These are phyloP conservation scores for Microtus ochrogaster DNA, from an alignment of 2,113 vertebrate species.

Conservation along the genomic window DNA sequence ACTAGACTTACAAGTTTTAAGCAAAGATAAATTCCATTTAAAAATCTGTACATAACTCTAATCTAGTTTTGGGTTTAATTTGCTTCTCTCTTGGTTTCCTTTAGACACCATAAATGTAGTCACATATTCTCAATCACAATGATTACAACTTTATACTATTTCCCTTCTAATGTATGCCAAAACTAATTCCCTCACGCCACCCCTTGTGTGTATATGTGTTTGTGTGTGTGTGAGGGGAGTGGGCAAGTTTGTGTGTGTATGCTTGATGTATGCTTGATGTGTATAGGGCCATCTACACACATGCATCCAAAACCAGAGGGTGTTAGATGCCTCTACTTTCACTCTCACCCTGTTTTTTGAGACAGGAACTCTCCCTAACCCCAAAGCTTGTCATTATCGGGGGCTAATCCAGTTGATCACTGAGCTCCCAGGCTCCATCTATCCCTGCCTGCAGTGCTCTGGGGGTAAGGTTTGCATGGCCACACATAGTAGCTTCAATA, in stretches of 20 bases:
- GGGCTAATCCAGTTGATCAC: not conserved
- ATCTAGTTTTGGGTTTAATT: not conserved
- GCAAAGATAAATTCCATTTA: not conserved
- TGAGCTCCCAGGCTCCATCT: not conserved
- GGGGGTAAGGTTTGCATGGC: too few species aligned
- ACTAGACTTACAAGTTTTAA: not conserved
- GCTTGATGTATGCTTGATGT: not conserved
- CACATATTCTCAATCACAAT: not conserved
- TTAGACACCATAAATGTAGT: not conserved
- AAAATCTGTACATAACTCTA: not conserved
- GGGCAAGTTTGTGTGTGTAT: not conserved
- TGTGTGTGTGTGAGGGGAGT: too few species aligned
- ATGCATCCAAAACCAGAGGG: not conserved
- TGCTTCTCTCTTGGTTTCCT: not conserved
- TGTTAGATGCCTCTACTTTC: not conserved
- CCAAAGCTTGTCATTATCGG: not conserved
- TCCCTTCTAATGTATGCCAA: not conserved
- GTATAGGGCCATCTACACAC: not conserved
- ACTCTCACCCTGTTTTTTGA: not conserved
- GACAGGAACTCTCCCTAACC: too few species aligned
- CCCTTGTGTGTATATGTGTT: too few species aligned
- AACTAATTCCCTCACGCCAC: too few species aligned
- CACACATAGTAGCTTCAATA: not conserved
- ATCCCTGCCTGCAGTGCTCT: not conserved
- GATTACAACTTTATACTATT: not conserved